Evolutionary conservation across 2,113 vertebrate species (phyloP).

Genomic region (Platanista minor): DNA sequence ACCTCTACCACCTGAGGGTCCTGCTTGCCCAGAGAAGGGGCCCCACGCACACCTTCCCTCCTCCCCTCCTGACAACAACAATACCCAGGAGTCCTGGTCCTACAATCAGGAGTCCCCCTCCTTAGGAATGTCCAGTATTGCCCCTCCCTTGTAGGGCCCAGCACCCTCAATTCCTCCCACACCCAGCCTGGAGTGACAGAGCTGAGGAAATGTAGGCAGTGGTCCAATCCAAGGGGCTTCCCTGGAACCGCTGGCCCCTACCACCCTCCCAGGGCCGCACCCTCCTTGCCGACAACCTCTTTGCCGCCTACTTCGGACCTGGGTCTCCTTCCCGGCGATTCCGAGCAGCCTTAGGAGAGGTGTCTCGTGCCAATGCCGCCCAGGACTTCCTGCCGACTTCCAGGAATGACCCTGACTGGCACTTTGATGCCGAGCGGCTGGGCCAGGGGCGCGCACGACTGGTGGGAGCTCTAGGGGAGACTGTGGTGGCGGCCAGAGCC

Average conservation of each 20-base stretch:
- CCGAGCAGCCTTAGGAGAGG: constrained; percentile 85
- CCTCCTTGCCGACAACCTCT: constrained; percentile 68
- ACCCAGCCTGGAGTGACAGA: not conserved
- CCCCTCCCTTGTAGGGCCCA: not conserved
- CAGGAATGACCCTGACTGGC: constrained; percentile 83
- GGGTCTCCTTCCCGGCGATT: constrained; percentile 80
- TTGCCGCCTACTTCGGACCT: constrained; percentile 76
- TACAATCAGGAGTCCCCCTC: not conserved
- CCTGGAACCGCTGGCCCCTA: not conserved
- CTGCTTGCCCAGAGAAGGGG: not conserved
- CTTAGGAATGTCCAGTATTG: not conserved
- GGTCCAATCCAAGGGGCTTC: not conserved
- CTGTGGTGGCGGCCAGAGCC: constrained; percentile 74
- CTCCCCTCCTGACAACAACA: not conserved
- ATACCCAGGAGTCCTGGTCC: not conserved
- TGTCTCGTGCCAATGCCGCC: constrained; percentile 84
- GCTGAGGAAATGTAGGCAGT: rapidly evolving
- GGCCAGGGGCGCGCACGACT: constrained; percentile 74
- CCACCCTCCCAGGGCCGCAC: constrained; percentile 61
- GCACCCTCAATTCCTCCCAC: not conserved
- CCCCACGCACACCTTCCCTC: not conserved
- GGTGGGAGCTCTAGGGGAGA: constrained; percentile 77
- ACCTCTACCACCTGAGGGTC: not conserved
- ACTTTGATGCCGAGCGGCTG: constrained; percentile 88
- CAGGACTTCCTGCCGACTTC: constrained; percentile 87